phyloP scores from a whole-genome alignment of 92 coral and sea anemone species.

The Meandrina meandrites region DNA sequence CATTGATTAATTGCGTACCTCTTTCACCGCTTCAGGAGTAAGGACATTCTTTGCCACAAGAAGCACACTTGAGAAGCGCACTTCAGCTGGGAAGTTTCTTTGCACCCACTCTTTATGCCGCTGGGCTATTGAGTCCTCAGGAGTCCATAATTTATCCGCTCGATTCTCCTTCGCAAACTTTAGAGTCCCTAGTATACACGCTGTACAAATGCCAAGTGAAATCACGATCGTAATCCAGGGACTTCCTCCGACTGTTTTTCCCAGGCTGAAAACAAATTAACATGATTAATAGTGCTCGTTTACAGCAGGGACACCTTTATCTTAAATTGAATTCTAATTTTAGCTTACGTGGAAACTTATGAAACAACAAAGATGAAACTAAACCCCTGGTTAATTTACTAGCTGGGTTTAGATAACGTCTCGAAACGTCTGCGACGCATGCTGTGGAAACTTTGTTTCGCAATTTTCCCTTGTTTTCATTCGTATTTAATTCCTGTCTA shows the following conservation, averaged over 20 bases:
- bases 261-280: constrained; percentile 53
- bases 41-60: constrained; percentile 70
- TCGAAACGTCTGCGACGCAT: too few relatives aligned
- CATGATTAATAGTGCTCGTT: too few relatives aligned
- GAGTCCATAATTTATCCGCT: constrained; percentile 85
- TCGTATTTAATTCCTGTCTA: too few relatives aligned
- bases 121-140: constrained; percentile 65
- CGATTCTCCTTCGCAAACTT: constrained; percentile 75
- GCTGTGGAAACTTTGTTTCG: too few relatives aligned
- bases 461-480: too few relatives aligned
- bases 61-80: constrained; percentile 51
- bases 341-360: neutral
- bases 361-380: too few relatives aligned
- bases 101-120: constrained; percentile 79
- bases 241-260: constrained; percentile 76
- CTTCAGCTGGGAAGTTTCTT: constrained; percentile 67
- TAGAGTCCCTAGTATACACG: constrained; percentile 69
- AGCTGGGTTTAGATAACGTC: too few relatives aligned
- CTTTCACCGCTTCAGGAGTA: constrained; percentile 45
- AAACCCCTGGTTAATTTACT: too few relatives aligned
- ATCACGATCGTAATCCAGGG: constrained; percentile 86
- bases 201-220: constrained; percentile 53
- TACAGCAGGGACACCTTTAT: neutral
- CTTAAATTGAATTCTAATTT: neutral
- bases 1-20: constrained; percentile 32